Evolutionary conservation across 1,140 invertebrate genomes (phyloP).

Genomic region (Palaemon carinicauda): DNA sequence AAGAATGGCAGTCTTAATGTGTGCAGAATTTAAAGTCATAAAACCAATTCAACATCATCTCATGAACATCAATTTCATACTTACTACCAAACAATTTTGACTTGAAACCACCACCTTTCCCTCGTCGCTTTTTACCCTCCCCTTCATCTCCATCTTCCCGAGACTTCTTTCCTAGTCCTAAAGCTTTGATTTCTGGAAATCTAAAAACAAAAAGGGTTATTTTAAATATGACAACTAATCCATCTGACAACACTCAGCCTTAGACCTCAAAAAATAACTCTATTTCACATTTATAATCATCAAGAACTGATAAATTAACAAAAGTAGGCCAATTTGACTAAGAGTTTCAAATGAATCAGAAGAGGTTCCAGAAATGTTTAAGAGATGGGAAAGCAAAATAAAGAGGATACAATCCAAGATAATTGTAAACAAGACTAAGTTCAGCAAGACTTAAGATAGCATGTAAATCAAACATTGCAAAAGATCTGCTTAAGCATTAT

Average conservation of each 20-base stretch:
- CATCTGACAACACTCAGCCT: not conserved
- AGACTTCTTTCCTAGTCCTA: conserved; percentile 48
- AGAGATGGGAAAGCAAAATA: too few species aligned
- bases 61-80: not conserved
- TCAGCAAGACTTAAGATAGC: too few species aligned
- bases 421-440: too few species aligned
- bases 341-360: too few species aligned
- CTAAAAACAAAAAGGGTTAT: not conserved
- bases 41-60: not conserved
- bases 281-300: too few species aligned
- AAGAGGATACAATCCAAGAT: too few species aligned
- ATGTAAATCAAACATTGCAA: too few species aligned
- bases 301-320: too few species aligned
- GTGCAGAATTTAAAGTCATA: not conserved
- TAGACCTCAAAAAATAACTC: too few species aligned
- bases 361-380: too few species aligned
- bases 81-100: conserved; percentile 53
- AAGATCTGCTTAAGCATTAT: too few species aligned
- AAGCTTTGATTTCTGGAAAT: conserved; percentile 56
- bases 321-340: too few species aligned
- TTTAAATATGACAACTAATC: not conserved
- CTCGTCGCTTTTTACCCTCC: conserved; percentile 42
- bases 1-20: not conserved
- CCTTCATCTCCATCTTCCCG: conserved; percentile 42
- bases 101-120: conserved; percentile 46